A percentile compares a stretch with the other conserved stretches of the same genome.
Conservation (phyloP, 1,140 invertebrate genomes). For the Papilio polyxenes region DNA sequence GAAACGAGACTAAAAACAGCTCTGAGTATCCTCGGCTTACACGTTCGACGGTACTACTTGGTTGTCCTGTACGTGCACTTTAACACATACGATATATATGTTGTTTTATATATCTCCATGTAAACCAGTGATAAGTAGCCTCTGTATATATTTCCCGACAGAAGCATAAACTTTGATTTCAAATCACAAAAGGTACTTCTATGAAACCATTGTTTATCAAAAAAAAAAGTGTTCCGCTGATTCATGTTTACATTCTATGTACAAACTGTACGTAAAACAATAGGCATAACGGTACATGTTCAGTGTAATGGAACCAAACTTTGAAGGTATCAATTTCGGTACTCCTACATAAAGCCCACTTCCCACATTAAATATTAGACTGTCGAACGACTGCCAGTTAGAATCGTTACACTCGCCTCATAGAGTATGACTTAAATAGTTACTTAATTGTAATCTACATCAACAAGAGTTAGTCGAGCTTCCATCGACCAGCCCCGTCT, state of each 20-base stretch:
- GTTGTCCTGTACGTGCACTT: neutral
- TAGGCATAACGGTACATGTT: constrained; percentile 54
- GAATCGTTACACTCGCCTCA: constrained; percentile 44
- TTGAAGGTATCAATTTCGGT: constrained; percentile 57
- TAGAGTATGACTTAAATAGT: constrained; percentile 47
- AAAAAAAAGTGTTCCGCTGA: constrained; percentile 38
- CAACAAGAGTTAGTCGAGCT: constrained; percentile 45
- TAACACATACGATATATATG: neutral
- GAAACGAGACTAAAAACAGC: constrained; percentile 29
- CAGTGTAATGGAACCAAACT: constrained; percentile 54
- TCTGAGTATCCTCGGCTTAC: constrained; percentile 5
- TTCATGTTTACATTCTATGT: constrained; percentile 56
- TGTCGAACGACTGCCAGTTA: constrained; percentile 40
- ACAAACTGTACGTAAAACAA: constrained; percentile 57
- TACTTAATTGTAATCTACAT: constrained; percentile 53
- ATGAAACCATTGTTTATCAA: neutral
- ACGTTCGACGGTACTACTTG: neutral
- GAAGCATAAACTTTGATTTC: neutral
- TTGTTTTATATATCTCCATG: neutral
- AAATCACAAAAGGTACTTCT: neutral
- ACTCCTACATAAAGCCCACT: constrained; percentile 56
- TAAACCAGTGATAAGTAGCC: neutral
- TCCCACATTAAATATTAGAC: constrained; percentile 41
- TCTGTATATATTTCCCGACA: neutral
- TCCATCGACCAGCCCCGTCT: constrained; percentile 49